phyloP scores from a whole-genome alignment of 2,113 vertebrate genomes.

The Peromyscus californicus region DNA sequence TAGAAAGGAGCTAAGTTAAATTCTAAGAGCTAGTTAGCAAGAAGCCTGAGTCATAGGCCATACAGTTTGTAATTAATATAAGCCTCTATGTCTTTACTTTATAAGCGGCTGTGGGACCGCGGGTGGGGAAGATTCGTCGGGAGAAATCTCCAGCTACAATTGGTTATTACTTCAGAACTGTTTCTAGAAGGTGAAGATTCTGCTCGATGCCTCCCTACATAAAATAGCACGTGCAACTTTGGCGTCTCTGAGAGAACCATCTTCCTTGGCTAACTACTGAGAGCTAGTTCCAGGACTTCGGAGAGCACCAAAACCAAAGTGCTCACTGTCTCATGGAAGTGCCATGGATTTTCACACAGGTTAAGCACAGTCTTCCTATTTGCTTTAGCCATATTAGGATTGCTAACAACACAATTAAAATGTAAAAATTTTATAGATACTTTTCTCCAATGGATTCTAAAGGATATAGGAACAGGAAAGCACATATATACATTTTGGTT shows the following conservation, averaged over 20 bases:
- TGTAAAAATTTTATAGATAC: not conserved
- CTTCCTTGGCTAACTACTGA: not conserved
- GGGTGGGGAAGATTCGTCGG: too few species aligned
- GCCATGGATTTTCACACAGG: not conserved
- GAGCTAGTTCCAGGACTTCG: not conserved
- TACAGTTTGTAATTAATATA: too few species aligned
- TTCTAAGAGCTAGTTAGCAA: too few species aligned
- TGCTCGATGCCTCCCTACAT: not conserved
- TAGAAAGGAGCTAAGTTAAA: too few species aligned
- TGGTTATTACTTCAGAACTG: not conserved
- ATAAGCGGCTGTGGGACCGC: too few species aligned
- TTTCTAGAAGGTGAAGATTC: not conserved
- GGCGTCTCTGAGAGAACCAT: not conserved
- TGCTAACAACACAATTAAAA: not conserved
- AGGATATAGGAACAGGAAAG: not conserved
- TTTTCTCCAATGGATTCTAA: not conserved
- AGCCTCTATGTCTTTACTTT: too few species aligned
- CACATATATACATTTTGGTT: too few species aligned
- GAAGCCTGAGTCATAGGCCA: too few species aligned
- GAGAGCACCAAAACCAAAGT: fast-evolving
- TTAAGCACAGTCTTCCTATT: too few species aligned
- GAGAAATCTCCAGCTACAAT: not conserved
- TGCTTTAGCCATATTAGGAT: not conserved
- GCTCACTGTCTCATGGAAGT: not conserved
- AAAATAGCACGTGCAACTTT: not conserved